Base-by-base conservation (phyloP, 2,888 invertebrate genomes). In the Clostera curtula region DNA sequence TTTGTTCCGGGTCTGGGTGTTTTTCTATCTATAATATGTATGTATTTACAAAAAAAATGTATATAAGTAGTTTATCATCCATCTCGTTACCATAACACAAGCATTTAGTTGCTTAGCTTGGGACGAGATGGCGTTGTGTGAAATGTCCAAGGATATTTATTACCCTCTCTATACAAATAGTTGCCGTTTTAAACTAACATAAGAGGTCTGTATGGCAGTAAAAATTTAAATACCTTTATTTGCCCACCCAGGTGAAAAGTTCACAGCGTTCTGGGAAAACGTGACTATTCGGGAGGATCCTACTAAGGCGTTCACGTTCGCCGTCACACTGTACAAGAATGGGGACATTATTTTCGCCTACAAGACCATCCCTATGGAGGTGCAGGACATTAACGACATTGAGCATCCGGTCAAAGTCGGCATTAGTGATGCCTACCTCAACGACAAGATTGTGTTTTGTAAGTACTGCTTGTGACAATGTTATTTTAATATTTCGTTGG, bases 401-500 rank as follows among this genome's bases (percentile, higher is more conserved):
- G 87, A 90, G 30, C 98, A 99, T 80, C 98, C 98, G 0, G 97
- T 98, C 17, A 98, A 98, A 86, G 93, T 98, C 27, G 99, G 99
- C 21, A 87, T 99, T 22, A 97, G 97, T 23, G 98, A 99, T 79
- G 99, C 99, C 1, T 99, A 97, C 65, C 94, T 97, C 45, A 93
- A 94, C 57, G 96, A 98, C 59, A 89, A 92, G 55, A 89, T 90
- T 22, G 86, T 93, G 17, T 91, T 91, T 71, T 91, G 96, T 96
- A 74, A 91, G 93, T 88, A 43, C 26, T 7, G 12, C 24, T 24
- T 25, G 21, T 25, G 21, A 19, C 1, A 13, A 19, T 11, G 7
- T 10, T 19, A 12, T 19, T 4, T 1, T 24, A 5, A 11, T 10
- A 9, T 23, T 31, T n/a, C n/a, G n/a, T n/a, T n/a, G n/a, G n/a